A percentile compares a stretch with the other conserved stretches of the same genome.
Evolutionary conservation across 2,113 vertebrate species (phyloP).

Genomic region (Felis catus): DNA sequence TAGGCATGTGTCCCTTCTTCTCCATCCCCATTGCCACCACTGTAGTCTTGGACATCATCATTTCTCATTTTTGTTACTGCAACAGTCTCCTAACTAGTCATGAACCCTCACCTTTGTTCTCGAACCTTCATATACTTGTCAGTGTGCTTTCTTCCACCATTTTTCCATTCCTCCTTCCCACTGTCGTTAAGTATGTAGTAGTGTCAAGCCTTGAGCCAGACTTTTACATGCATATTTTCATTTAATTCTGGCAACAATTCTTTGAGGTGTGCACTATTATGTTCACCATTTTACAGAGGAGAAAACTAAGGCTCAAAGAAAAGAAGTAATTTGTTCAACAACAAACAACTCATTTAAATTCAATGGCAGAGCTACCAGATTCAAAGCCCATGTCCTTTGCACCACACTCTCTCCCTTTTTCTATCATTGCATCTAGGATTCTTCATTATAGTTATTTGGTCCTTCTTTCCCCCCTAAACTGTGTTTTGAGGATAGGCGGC

Average conservation of each 20-base stretch:
- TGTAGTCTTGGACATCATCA: background rate
- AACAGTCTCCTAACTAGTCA: background rate
- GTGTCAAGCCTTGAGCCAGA: background rate
- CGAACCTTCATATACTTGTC: background rate
- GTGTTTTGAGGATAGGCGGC: background rate
- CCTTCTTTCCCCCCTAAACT: background rate
- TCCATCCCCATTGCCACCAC: background rate
- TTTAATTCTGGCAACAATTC: constrained; percentile 7
- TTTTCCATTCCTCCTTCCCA: background rate
- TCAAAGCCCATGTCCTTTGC: background rate
- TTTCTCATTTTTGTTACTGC: constrained; percentile 19
- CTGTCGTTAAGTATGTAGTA: background rate
- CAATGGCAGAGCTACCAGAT: background rate
- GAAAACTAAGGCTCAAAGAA: constrained; percentile 24
- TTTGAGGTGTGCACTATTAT: background rate
- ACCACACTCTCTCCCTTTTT: background rate
- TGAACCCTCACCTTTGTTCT: background rate
- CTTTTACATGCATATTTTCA: background rate
- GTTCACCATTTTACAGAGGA: background rate
- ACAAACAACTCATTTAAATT: constrained; percentile 31
- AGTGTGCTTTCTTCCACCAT: background rate
- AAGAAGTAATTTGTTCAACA: background rate
- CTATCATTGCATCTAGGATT: background rate
- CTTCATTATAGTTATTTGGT: background rate
- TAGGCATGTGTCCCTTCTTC: background rate